These are phyloP conservation scores for Pagrus major DNA, from an alignment of 2,113 vertebrate genomes.

Conservation along the genomic window DNA sequence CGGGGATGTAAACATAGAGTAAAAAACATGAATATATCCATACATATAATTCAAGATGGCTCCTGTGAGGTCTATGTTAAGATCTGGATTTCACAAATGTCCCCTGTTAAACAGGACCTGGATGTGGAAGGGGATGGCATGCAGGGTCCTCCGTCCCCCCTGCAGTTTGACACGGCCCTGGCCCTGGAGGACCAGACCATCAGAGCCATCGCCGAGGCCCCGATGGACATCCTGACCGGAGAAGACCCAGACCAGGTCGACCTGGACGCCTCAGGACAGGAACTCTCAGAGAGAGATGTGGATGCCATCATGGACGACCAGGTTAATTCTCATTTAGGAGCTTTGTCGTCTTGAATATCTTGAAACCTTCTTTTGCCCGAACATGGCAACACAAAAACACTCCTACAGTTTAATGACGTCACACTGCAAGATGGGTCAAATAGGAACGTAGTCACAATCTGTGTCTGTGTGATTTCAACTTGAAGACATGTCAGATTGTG, in stretches of 20 bases:
- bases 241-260: slow-evolving; percentile 81
- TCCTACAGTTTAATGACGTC: background rate
- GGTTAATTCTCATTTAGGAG: slow-evolving; percentile 62
- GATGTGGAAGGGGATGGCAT: slow-evolving; percentile 95
- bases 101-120: slow-evolving; percentile 86
- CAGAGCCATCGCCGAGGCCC: slow-evolving; percentile 87
- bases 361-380: background rate
- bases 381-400: background rate
- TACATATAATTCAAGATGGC: background rate
- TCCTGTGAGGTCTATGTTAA: background rate
- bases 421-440: slow-evolving; percentile 7
- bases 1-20: background rate
- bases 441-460: slow-evolving; percentile 39
- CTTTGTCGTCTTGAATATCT: background rate
- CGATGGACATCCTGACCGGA: slow-evolving; percentile 89
- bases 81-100: background rate
- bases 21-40: background rate
- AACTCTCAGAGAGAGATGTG: slow-evolving; percentile 79
- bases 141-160: slow-evolving; percentile 94
- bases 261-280: slow-evolving; percentile 71
- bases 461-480: background rate
- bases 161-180: slow-evolving; percentile 93
- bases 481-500: background rate
- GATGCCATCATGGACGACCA: slow-evolving; percentile 77
- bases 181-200: slow-evolving; percentile 89